Evolutionary conservation across 2,888 invertebrate species (phyloP).

Genomic region (Andrena praecox): DNA sequence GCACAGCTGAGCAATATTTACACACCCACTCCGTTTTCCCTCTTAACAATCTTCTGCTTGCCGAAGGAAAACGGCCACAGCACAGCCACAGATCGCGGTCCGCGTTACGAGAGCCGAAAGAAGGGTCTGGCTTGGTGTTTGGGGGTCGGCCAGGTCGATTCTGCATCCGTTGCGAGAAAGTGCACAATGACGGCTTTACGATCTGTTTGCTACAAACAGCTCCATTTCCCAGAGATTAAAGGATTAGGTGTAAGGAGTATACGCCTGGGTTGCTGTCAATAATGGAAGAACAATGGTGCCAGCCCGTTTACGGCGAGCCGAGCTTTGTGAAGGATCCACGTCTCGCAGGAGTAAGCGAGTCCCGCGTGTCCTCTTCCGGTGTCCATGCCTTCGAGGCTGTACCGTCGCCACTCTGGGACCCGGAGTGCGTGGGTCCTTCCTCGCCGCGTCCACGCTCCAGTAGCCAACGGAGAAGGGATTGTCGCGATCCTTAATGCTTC

Average conservation of each 20-base stretch:
- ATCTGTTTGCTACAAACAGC: constrained; percentile 82
- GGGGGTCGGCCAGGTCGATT: constrained; percentile 38
- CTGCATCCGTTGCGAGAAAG: constrained; percentile 71
- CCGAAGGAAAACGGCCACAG: background rate
- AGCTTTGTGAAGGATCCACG: constrained; percentile 66
- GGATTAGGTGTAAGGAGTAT: constrained; percentile 82
- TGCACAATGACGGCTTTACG: constrained; percentile 74
- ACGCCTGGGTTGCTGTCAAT: constrained; percentile 79
- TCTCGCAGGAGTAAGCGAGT: constrained; percentile 71
- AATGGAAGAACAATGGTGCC: constrained; percentile 81
- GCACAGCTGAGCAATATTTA: too few relatives aligned
- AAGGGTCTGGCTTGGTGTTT: background rate
- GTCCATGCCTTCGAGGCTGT: constrained; percentile 34
- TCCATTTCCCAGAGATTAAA: constrained; percentile 82
- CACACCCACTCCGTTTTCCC: background rate
- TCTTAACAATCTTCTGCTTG: background rate
- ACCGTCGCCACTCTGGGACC: too few relatives aligned
- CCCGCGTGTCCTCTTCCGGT: constrained; percentile 22
- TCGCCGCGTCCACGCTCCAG: constrained; percentile 71
- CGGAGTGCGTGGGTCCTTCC: constrained; percentile 61
- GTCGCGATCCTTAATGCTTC: constrained; percentile 77
- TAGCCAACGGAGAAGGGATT: constrained; percentile 77
- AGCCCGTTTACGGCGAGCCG: constrained; percentile 58
- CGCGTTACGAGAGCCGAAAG: background rate
- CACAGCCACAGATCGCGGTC: background rate